Conservation (phyloP, 2,797 vertebrate genomes). For the Tokudaia muenninki region DNA sequence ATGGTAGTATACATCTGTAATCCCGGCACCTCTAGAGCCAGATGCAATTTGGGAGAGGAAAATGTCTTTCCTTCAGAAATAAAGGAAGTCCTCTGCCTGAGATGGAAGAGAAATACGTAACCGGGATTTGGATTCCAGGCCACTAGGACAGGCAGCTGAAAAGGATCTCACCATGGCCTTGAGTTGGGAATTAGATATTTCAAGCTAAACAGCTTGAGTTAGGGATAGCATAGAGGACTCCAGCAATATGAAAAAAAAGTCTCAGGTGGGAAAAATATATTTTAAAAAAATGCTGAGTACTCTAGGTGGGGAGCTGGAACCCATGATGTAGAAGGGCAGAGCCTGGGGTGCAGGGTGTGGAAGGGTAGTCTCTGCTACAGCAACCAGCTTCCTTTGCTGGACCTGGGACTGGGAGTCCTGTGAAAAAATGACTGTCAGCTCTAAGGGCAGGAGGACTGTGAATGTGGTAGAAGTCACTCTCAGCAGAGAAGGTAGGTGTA, state of each 20-base stretch:
- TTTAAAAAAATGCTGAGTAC: neutral
- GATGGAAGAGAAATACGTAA: neutral
- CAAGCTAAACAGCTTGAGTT: neutral
- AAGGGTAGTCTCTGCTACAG: neutral
- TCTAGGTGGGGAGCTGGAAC: rapidly evolving
- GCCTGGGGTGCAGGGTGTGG: neutral
- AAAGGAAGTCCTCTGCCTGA: slow-evolving; percentile 58
- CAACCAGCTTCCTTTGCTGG: no score
- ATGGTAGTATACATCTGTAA: neutral
- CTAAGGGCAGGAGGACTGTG: neutral
- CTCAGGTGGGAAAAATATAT: neutral
- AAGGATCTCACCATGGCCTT: neutral
- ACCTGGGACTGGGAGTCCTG: neutral
- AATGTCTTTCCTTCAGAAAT: neutral
- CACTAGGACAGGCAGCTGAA: neutral
- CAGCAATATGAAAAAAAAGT: neutral
- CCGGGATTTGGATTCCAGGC: neutral
- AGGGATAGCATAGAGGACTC: neutral
- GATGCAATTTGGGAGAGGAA: slow-evolving; percentile 63
- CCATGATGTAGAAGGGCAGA: neutral
- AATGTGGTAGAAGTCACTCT: rapidly evolving
- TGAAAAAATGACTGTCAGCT: neutral
- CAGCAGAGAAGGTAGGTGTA: rapidly evolving
- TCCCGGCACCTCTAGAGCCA: neutral
- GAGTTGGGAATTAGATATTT: neutral